Evolutionary conservation across 2,888 invertebrate genomes (phyloP), one percentile per base, ranked within the genome.

Genomic region (Pammene aurita): DNA sequence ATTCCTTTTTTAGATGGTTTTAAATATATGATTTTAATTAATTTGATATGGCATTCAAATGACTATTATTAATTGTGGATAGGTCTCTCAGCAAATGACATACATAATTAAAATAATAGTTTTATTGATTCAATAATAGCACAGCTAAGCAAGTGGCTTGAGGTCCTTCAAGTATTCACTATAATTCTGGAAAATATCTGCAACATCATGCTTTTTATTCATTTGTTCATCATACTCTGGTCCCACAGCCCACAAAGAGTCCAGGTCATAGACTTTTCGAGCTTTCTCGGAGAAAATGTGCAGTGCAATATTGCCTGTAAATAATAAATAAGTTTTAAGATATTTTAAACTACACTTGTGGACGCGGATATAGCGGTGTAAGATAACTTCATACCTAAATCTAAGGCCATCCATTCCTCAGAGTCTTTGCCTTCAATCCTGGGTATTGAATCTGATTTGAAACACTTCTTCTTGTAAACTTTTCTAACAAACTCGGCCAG

Each of bases 191-290:
- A 96, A 93, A 71, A 96, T 93, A 74, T 95, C 94, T 1, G 93
- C 87, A 35, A 95, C 85, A 61, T 94, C 93, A 88, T 94, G 94
- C 11, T 93, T 93, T 79, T 94, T 94, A 76, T 95, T 94, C 38
- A 86, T 93, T 81, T 95, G 93, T 54, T 94, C 94, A 86, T 98
- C 98, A 92, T 94, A 97, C 79, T 96, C 93, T 0, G 95, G 88
- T 1, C 98, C 98, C 16, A 98, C 94, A 48, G 96, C 94, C 99
- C 98, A 99, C 44, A 99, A 88, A 0, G 96, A 96, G 86, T 99
- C 99, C 73, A 99, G 92, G 87, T 98, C 98, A 85, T 98, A 98
- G 7, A 91, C 81, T 73, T 93, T 86, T 75, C 99, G 93, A 0
- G 94, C 93, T 74, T 94, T 93, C 11, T 93, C 92, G 41, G 96